Percentiles rank a stretch among this genome's conserved stretches.
phyloP scores from a whole-genome alignment of 2,797 vertebrate genomes.

The Halcyon leucocephala region DNA sequence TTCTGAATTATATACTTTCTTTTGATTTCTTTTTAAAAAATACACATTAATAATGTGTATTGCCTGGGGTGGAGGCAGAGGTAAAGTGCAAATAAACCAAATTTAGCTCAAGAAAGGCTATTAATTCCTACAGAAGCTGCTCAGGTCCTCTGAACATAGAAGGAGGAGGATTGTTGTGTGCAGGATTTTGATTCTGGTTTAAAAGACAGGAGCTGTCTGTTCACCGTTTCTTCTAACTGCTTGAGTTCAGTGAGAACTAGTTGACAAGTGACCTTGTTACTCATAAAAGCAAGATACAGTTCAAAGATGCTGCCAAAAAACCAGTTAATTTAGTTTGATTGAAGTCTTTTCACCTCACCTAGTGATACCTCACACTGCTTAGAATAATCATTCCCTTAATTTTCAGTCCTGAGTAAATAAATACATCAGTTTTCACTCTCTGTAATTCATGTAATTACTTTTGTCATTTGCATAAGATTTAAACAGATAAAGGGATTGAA shows the following conservation, averaged over 20 bases:
- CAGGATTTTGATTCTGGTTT: not conserved
- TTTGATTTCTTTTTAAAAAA: not conserved
- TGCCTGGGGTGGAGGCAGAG: not conserved
- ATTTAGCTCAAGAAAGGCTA: not conserved
- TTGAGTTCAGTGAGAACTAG: not conserved
- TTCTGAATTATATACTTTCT: not conserved
- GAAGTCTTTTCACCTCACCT: not conserved
- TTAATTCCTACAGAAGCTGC: not conserved
- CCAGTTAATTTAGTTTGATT: not conserved
- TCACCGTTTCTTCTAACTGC: not conserved
- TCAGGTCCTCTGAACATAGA: not conserved
- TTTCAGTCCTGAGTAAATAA: slow-evolving; percentile 8
- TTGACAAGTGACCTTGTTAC: not conserved
- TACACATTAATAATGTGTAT: not conserved
- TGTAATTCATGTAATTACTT: slow-evolving; percentile 29
- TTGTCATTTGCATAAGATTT: slow-evolving; percentile 32
- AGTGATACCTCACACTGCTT: not conserved
- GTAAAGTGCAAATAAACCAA: not conserved
- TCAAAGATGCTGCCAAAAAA: not conserved
- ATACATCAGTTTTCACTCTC: not conserved
- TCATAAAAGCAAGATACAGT: not conserved
- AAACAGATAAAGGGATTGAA: not conserved
- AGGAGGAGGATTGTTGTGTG: not conserved
- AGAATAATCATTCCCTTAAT: slow-evolving; percentile 46
- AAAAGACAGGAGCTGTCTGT: not conserved